Evolutionary conservation across 1,140 invertebrate species (phyloP), one percentile per base, ranked within the genome.

Genomic region (Trachymyrmex cornetzi): DNA sequence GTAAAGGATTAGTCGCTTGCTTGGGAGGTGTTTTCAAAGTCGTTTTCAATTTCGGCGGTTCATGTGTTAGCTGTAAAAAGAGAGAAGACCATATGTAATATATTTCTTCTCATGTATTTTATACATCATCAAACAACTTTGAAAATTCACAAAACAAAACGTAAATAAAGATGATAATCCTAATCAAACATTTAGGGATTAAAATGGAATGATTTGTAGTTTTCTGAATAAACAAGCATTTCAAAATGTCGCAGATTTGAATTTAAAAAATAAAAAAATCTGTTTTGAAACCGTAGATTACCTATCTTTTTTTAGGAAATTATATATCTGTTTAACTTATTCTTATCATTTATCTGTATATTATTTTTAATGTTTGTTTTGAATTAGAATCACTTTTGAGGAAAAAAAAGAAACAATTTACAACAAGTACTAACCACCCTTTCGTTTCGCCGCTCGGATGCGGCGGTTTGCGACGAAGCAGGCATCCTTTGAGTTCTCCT

Each of bases 1-100:
- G 98, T 91, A 98, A 96, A 57, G 98, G 98, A 95, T 98, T 98
- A 74, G 96, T 97, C 1, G 97, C 97, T 84, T 98, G 97, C 93
- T 97, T 98, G 71, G 97, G 97, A 55, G 97, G 97, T 59, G 96
- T 96, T 93, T 95, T 95, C 44, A 95, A 79, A 0, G 94, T 95
- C 75, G 94, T 94, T 92, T 93, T 95, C 90, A 95, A 91, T 94
- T 94, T 94, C 91, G 95, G 93, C 90, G 91, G 96, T 89, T 95
- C 95, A 53, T 95, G 93, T 27, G 95, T 92, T 34, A 87, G 63
- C 90, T 91, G 79, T 50, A 19, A 22, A 22, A 57, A 53, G n/a
- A n/a, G n/a, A n/a, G 3, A 66, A 80, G 14, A 50, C 50, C 34
- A 61, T 48, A 19, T 57, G 1, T 7, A 48, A 67, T 7, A 64